phyloP scores from a whole-genome alignment of 53 echinoderm and acorn worm species.

The Echinometra lucunter region DNA sequence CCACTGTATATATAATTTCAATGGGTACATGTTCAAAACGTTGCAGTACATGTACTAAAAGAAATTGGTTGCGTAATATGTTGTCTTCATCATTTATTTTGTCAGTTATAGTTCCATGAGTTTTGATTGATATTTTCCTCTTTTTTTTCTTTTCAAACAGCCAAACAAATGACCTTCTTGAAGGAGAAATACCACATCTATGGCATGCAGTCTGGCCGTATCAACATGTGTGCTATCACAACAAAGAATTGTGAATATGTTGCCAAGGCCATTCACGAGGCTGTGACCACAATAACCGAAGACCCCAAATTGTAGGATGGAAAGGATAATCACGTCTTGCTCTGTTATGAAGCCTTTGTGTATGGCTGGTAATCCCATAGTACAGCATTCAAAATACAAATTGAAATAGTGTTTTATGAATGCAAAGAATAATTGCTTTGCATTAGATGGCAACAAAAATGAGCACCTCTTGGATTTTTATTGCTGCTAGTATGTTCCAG shows the following conservation, averaged over 20 bases:
- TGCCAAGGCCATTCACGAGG: slow-evolving; percentile 90
- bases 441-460: not conserved
- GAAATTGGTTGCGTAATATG: too few relatives aligned
- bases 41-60: not conserved
- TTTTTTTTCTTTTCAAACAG: slow-evolving; percentile 30
- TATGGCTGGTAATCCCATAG: not conserved
- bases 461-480: not conserved
- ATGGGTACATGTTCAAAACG: too few relatives aligned
- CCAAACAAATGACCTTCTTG: slow-evolving; percentile 91
- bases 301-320: slow-evolving; percentile 81
- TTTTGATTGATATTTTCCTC: not conserved
- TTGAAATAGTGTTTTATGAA: not conserved
- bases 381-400: not conserved
- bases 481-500: not conserved
- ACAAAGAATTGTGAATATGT: slow-evolving; percentile 91
- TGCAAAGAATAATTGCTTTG: not conserved
- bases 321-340: not conserved
- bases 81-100: too few relatives aligned
- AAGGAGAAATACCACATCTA: slow-evolving; percentile 87
- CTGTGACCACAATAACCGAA: slow-evolving; percentile 79
- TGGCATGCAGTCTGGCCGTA: slow-evolving; percentile 87
- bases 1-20: too few relatives aligned
- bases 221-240: slow-evolving; percentile 97
- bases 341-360: not conserved
- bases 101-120: not conserved